A percentile compares a stretch with the other conserved stretches of the same genome.
These are phyloP conservation scores for Callospermophilus lateralis DNA, from an alignment of 2,113 vertebrate genomes.

Conservation along the genomic window DNA sequence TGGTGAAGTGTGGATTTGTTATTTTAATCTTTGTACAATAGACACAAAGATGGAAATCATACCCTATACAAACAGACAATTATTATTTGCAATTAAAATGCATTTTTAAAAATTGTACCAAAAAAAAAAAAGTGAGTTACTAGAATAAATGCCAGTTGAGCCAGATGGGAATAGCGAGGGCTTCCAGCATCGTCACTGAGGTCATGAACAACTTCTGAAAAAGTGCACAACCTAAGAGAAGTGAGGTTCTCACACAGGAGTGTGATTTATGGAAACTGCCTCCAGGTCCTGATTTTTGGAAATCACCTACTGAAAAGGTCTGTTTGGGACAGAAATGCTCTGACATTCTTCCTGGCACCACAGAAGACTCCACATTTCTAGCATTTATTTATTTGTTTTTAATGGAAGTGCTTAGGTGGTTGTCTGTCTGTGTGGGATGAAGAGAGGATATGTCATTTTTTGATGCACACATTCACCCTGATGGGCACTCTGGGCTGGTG, in stretches of 20 bases:
- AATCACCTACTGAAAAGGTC: background rate
- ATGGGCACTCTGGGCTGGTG: slow-evolving; percentile 53
- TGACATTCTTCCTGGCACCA: background rate
- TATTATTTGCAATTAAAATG: background rate
- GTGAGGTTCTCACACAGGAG: background rate
- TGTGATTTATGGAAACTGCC: background rate
- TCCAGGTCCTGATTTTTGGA: background rate
- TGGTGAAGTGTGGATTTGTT: background rate
- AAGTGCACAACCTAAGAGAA: background rate
- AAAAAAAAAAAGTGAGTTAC: background rate
- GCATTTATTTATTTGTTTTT: background rate
- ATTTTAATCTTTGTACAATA: background rate
- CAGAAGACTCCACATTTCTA: background rate
- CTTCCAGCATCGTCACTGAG: accelerated
- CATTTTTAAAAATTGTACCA: background rate
- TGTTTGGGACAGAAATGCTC: background rate
- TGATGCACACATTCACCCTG: slow-evolving; percentile 37
- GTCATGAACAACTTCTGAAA: background rate
- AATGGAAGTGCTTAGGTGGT: background rate
- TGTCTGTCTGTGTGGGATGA: too few species aligned
- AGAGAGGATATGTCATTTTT: background rate
- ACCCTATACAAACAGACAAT: background rate
- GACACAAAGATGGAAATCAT: background rate
- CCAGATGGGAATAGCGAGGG: accelerated
- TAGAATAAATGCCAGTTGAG: background rate